Base-by-base conservation (phyloP, 1,140 invertebrate species). In the Argopecten irradians region DNA sequence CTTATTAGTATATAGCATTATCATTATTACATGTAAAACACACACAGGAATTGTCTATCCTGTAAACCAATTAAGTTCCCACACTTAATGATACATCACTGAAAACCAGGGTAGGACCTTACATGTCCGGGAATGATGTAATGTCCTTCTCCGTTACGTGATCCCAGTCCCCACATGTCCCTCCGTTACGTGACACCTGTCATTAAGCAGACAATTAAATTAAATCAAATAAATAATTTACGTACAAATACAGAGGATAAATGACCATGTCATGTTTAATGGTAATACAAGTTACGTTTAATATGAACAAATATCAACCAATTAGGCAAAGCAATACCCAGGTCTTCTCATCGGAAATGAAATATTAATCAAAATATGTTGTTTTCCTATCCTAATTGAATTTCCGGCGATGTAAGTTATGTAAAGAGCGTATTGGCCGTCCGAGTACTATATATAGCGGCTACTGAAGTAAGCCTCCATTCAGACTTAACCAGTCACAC, bases 351-450 rank as follows among this genome's bases (percentile, higher is more conserved):
- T 55, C 43, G 43, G 43, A 55, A 71, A 71, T 71, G 55, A 71
- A 71, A 71, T 71, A 71, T 71, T 71, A 71, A 71, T 71, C 55
- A 71, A 71, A n/a, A 71, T 71, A 71, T 71, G 55, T 71, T 71
- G 55, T 71, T 71, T 71, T 71, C 55, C 1, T 71, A 71, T 71
- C 55, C 1, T 71, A 71, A 71, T 71, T 71, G 55, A 11, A 71
- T 28, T 71, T 71, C 55, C 55, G 55, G 55, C 22, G n/a, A 71
- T 71, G 22, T 71, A n/a, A 28, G 55, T 71, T 71, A 71, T 71
- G 55, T n/a, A 71, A 22, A 46, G 43, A 19, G 43, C 22, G 43
- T 46, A 22, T n/a, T 71, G n/a, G 55, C 22, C 28, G 55, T 71
- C 7, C 5, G 22, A 71, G 55, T 7, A n/a, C 55, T 71, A 71